Evolutionary conservation across 2,113 vertebrate genomes (phyloP).

Genomic region (Mormyrus lacerda): DNA sequence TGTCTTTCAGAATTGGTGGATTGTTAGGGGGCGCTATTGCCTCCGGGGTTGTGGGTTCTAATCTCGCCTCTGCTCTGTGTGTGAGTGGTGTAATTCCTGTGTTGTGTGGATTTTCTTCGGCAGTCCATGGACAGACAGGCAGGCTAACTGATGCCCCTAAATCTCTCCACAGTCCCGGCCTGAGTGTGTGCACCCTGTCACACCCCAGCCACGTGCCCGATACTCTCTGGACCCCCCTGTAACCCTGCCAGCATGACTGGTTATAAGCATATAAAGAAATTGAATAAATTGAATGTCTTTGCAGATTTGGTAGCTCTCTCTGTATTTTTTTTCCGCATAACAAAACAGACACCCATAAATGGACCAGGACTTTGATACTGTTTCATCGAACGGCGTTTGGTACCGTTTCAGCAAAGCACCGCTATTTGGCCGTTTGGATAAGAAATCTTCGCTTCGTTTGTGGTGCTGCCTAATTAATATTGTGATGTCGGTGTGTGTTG

Average conservation of each 20-base stretch:
- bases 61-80: not conserved
- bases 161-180: not conserved
- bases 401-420: not conserved
- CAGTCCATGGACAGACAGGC: not conserved
- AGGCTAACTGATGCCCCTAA: not conserved
- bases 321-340: not conserved
- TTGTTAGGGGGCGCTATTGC: not conserved
- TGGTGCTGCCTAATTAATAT: constrained; percentile 15
- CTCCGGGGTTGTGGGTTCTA: not conserved
- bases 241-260: not conserved
- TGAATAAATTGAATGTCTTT: not conserved
- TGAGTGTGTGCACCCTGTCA: not conserved
- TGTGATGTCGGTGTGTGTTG: constrained; percentile 11
- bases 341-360: not conserved
- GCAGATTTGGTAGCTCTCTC: not conserved
- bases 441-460: not conserved
- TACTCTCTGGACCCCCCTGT: not conserved
- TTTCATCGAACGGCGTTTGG: not conserved
- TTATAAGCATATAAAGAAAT: not conserved
- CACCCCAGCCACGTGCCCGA: not conserved
- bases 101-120: not conserved
- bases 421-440: not conserved
- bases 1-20: not conserved
- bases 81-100: not conserved
- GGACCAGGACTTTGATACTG: not conserved